phyloP scores from a whole-genome alignment of 2,797 vertebrate species.

The Clamator glandarius region DNA sequence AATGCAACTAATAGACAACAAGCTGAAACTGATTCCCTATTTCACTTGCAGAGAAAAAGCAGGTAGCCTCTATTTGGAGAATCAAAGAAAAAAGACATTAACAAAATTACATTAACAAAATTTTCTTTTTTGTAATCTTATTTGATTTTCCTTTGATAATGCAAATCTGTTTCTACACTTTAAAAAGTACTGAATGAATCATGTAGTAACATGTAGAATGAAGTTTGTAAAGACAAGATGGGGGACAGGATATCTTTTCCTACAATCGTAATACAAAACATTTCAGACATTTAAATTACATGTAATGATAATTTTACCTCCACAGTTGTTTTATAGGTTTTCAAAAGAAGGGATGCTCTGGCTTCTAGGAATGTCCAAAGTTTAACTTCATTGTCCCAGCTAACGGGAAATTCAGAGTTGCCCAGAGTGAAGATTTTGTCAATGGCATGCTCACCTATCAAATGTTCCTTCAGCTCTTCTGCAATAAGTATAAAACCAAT shows the following conservation, averaged over 20 bases:
- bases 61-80: background rate
- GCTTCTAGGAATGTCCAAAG: slow-evolving; percentile 98
- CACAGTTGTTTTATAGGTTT: slow-evolving; percentile 92
- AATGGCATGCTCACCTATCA: slow-evolving; percentile 90
- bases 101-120: slow-evolving; percentile 38
- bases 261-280: background rate
- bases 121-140: slow-evolving; percentile 21
- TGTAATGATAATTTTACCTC: slow-evolving; percentile 80
- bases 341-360: slow-evolving; percentile 92
- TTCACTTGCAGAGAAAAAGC: slow-evolving; percentile 46
- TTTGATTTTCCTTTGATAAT: slow-evolving; percentile 48
- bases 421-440: slow-evolving; percentile 97
- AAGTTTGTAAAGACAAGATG: background rate
- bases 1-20: background rate
- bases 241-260: slow-evolving; percentile 4
- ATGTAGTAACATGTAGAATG: background rate
- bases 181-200: slow-evolving; percentile 33
- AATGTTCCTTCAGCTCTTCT: slow-evolving; percentile 95
- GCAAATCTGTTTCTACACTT: slow-evolving; percentile 28
- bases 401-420: slow-evolving; percentile 94
- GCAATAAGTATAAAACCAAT: slow-evolving; percentile 56
- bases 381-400: slow-evolving; percentile 99
- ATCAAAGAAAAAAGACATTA: slow-evolving; percentile 19
- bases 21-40: slow-evolving; percentile 37
- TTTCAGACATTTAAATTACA: slow-evolving; percentile 21